A percentile compares a stretch with the other conserved stretches of the same genome.
phyloP scores from a whole-genome alignment of 2,113 vertebrate genomes.

The Isurus oxyrinchus region DNA sequence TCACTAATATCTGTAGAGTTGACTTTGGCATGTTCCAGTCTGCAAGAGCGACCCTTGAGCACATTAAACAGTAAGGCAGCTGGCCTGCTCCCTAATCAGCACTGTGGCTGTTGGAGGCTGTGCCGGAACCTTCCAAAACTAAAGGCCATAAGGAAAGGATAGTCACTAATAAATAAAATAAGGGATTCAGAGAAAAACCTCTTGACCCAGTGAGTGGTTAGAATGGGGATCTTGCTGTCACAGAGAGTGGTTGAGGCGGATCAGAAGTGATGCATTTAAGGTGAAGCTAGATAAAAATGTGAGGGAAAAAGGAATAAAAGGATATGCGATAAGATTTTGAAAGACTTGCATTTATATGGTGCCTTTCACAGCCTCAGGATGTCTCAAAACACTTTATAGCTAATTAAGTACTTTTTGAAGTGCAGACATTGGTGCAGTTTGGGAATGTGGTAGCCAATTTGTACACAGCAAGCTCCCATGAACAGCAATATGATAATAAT shows the following conservation, averaged over 20 bases:
- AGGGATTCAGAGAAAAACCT: not conserved
- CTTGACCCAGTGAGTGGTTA: not conserved
- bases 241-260: not conserved
- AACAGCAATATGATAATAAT: no score
- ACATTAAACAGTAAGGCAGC: not conserved
- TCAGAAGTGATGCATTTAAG: not conserved
- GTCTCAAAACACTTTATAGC: no score
- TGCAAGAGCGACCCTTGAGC: not conserved
- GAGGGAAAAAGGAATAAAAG: not conserved
- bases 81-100: not conserved
- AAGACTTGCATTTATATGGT: no score
- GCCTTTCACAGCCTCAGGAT: no score
- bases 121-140: not conserved
- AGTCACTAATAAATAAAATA: not conserved
- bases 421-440: no score
- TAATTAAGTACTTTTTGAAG: no score
- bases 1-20: not conserved
- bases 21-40: not conserved
- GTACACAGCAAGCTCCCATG: no score
- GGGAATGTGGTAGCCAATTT: no score
- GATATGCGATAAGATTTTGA: no score
- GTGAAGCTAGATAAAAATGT: not conserved
- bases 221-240: not conserved
- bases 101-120: not conserved
- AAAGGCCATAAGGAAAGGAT: not conserved